These are phyloP conservation scores for Urechis unicinctus DNA, from an alignment of 2,888 invertebrate species.

Conservation along the genomic window DNA sequence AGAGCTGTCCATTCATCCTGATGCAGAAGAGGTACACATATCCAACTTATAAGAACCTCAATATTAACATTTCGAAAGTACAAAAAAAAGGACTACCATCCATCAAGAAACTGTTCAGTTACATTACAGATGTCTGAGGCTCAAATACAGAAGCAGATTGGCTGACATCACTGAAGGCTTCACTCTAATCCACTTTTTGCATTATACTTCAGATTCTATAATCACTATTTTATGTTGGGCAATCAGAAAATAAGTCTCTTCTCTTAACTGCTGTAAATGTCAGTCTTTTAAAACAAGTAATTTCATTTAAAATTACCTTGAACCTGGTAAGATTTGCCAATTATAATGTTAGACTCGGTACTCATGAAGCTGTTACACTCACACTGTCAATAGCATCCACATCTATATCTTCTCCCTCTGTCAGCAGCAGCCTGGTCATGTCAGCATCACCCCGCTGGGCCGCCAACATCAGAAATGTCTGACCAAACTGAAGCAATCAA, in stretches of 20 bases:
- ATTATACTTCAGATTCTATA: too few species aligned
- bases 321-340: too few species aligned
- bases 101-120: background rate
- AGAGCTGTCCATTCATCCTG: constrained; percentile 89
- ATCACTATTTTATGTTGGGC: too few species aligned
- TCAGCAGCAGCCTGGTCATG: constrained; percentile 40
- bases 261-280: too few species aligned
- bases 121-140: background rate
- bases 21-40: constrained; percentile 10
- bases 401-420: constrained; percentile 33
- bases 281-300: too few species aligned
- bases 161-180: too few species aligned
- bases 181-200: too few species aligned
- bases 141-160: background rate
- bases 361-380: constrained; percentile 9
- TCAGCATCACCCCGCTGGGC: constrained; percentile 40
- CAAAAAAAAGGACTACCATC: background rate
- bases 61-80: background rate
- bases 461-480: constrained; percentile 46
- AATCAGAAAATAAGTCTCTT: too few species aligned
- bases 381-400: constrained; percentile 48
- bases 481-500: constrained; percentile 35
- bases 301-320: too few species aligned
- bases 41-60: background rate
- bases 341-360: too few species aligned